Evolutionary conservation across 2,113 vertebrate genomes (phyloP).

Genomic region (Prolemur simus): DNA sequence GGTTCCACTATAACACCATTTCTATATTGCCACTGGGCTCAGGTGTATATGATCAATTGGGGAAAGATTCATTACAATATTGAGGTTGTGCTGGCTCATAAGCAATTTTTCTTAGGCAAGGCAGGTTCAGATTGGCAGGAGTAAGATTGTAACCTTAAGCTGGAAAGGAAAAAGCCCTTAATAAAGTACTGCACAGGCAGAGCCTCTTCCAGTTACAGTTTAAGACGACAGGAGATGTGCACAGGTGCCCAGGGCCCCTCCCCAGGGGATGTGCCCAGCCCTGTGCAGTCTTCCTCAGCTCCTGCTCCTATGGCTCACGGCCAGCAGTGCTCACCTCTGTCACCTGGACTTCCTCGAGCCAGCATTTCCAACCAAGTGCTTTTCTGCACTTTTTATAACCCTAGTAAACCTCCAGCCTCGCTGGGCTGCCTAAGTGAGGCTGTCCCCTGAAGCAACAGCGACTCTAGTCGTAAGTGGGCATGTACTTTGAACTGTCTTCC

Average conservation of each 20-base stretch:
- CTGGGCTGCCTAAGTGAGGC: neutral
- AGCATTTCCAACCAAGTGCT: neutral
- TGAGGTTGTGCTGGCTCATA: neutral
- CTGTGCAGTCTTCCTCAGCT: too few species aligned
- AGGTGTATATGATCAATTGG: neutral
- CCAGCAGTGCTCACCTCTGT: accelerated
- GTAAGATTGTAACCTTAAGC: too few species aligned
- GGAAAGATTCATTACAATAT: neutral
- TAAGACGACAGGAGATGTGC: neutral
- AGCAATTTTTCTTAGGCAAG: neutral
- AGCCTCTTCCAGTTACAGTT: neutral
- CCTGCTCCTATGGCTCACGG: accelerated
- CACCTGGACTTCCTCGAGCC: neutral
- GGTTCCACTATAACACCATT: neutral
- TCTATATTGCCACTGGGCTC: neutral
- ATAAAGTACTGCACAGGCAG: too few species aligned
- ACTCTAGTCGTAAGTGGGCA: neutral
- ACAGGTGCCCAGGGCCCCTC: neutral
- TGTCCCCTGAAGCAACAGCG: accelerated
- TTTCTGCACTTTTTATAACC: neutral
- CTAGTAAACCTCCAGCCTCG: neutral
- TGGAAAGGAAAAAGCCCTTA: neutral
- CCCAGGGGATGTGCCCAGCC: accelerated
- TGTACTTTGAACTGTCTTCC: accelerated
- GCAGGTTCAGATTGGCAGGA: neutral